Evolutionary conservation across 2,113 vertebrate species (phyloP).

Genomic region (Ailuropoda melanoleuca): DNA sequence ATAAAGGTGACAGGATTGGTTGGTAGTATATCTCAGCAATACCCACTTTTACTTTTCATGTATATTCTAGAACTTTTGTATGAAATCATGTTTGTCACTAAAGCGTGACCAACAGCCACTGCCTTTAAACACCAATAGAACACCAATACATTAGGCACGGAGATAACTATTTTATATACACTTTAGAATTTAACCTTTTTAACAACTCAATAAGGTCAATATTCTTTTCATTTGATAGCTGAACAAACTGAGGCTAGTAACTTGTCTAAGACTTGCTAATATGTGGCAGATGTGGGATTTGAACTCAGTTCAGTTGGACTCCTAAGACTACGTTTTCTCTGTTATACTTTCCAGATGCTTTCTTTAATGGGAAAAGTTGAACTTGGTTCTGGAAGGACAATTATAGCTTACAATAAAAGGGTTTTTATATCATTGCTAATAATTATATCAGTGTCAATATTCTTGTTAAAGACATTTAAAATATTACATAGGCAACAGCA

Average conservation of each 20-base stretch:
- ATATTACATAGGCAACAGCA: not conserved
- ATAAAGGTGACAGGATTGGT: not conserved
- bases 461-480: conserved; percentile 12
- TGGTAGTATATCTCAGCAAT: not conserved
- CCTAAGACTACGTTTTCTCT: not conserved
- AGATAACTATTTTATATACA: not conserved
- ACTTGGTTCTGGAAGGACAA: not conserved
- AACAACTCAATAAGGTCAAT: not conserved
- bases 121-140: not conserved
- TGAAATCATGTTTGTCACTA: not conserved
- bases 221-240: not conserved
- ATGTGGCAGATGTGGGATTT: not conserved
- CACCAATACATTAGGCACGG: not conserved
- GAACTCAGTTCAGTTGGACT: not conserved
- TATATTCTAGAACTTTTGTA: not conserved
- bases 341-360: not conserved
- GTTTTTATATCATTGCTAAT: conserved; percentile 24
- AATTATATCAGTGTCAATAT: conserved; percentile 37
- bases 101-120: not conserved
- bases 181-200: not conserved
- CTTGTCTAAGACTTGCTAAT: not conserved
- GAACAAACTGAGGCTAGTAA: not conserved
- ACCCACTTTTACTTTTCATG: not conserved
- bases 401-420: conserved; percentile 3
- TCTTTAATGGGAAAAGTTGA: not conserved